Evolutionary conservation across 2,888 invertebrate genomes (phyloP).

Genomic region (Phortica magna): DNA sequence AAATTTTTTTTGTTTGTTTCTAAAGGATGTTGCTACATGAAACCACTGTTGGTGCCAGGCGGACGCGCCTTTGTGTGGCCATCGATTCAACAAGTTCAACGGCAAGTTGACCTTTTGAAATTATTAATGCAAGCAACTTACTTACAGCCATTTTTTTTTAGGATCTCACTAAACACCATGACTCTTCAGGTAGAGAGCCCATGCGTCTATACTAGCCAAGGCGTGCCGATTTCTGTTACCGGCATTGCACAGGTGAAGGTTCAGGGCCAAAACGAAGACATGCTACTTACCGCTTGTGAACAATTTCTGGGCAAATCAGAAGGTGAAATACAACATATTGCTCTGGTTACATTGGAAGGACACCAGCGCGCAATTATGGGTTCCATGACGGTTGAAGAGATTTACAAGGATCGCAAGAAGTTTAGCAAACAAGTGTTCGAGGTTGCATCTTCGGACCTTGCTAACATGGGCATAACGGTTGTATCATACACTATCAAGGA

Average conservation of each 20-base stretch:
- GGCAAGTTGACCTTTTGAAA: conserved; percentile 77
- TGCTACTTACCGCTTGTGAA: conserved; percentile 91
- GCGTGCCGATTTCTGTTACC: conserved; percentile 97
- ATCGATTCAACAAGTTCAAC: conserved; percentile 89
- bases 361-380: conserved; percentile 98
- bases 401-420: conserved; percentile 96
- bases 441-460: conserved; percentile 95
- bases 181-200: conserved; percentile 97
- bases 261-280: conserved; percentile 86
- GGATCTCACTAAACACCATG: conserved; percentile 97
- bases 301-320: conserved; percentile 95
- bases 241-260: conserved; percentile 97
- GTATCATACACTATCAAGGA: conserved; percentile 97
- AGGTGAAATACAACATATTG: conserved; percentile 92
- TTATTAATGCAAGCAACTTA: conserved; percentile 8
- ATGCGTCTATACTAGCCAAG: conserved; percentile 96
- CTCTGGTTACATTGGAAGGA: conserved; percentile 93
- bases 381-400: conserved; percentile 97
- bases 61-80: conserved; percentile 99
- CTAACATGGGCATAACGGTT: conserved; percentile 97
- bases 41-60: conserved; percentile 95
- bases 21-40: conserved; percentile 93
- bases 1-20: conserved; percentile 10
- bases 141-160: not conserved
- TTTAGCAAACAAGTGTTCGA: conserved; percentile 97